Percentiles rank a stretch among this genome's conserved stretches.
phyloP scores from a whole-genome alignment of 1,140 invertebrate genomes.

The Panulirus ornatus region DNA sequence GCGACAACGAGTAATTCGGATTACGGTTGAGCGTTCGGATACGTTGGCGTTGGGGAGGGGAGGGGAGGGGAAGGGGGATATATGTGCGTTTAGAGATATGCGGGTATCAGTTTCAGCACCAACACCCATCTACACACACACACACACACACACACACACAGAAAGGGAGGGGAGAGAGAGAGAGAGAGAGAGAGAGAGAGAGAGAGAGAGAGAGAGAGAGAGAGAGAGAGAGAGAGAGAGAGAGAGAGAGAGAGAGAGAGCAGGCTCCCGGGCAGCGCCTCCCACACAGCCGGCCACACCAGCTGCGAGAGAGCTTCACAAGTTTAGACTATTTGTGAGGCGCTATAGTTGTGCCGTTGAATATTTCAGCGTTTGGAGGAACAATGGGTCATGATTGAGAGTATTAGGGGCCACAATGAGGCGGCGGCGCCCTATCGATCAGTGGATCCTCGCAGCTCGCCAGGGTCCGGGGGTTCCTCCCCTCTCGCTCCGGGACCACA shows the following conservation, averaged over 20 bases:
- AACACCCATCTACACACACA: background rate
- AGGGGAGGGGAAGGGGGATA: too few species aligned
- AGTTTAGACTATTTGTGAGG: slow-evolving; percentile 62
- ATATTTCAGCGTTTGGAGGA: slow-evolving; percentile 69
- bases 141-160: background rate
- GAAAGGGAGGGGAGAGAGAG: too few species aligned
- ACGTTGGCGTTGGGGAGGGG: too few species aligned
- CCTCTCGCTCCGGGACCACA: background rate
- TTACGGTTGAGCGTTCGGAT: too few species aligned
- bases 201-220: too few species aligned
- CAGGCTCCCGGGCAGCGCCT: background rate
- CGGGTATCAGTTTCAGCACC: background rate
- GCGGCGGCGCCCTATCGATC: slow-evolving; percentile 63
- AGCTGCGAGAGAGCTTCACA: background rate
- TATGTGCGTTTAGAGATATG: too few species aligned
- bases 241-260: too few species aligned
- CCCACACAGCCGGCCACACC: too few species aligned
- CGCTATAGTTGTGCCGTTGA: slow-evolving; percentile 61
- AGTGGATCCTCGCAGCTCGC: slow-evolving; percentile 10
- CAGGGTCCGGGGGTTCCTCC: background rate
- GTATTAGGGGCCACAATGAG: slow-evolving; percentile 67
- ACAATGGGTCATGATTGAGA: slow-evolving; percentile 71
- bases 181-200: too few species aligned
- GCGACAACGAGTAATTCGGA: too few species aligned
- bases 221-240: too few species aligned